Conservation (phyloP, 2,797 vertebrate species). For the Crax fasciolata region DNA sequence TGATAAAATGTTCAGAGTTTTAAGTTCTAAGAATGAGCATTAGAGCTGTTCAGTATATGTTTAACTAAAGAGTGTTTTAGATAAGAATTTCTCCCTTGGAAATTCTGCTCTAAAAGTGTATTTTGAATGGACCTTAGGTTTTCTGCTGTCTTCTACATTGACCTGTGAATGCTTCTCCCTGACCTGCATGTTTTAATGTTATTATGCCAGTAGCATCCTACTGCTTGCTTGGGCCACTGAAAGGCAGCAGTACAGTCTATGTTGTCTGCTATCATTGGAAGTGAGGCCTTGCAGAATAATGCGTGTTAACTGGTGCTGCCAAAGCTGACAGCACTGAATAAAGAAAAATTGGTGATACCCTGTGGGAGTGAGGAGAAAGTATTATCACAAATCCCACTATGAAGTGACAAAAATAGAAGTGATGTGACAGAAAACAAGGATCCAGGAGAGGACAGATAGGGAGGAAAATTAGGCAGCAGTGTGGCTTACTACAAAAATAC, state of each 20-base stretch:
- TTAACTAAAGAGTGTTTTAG: not conserved
- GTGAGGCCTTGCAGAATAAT: not conserved
- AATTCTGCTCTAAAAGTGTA: not conserved
- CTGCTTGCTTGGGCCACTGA: not conserved
- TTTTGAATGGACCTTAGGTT: not conserved
- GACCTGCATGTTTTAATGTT: not conserved
- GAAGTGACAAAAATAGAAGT: not conserved
- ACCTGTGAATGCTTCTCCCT: not conserved
- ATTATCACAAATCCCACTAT: not conserved
- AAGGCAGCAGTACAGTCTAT: not conserved
- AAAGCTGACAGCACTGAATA: slow-evolving; percentile 1
- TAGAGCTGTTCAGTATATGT: not conserved
- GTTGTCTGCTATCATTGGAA: not conserved
- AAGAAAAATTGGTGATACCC: not conserved
- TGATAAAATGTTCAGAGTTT: not conserved
- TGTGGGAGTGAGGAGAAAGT: not conserved
- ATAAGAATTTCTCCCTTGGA: not conserved
- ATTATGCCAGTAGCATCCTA: not conserved
- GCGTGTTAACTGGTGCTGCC: not conserved
- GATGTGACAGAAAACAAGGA: not conserved
- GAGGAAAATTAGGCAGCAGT: not conserved
- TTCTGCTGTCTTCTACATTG: not conserved
- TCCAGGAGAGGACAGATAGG: not conserved
- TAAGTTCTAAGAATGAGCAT: not conserved
- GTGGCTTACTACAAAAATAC: not conserved